Base-by-base conservation (phyloP, 1,140 invertebrate genomes). In the Nixonia krombeini region DNA sequence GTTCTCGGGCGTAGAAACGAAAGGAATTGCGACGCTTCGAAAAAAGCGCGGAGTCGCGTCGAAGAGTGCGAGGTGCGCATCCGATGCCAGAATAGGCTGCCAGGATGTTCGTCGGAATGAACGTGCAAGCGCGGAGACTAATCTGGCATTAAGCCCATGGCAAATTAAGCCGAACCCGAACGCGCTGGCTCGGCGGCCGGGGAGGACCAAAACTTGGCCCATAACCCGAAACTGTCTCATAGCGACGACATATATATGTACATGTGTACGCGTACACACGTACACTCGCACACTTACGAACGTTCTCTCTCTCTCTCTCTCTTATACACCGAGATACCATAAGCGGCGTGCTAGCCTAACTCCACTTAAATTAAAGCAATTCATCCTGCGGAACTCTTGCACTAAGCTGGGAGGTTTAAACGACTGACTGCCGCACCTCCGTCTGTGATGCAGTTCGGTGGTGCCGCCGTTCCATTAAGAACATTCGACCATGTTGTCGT, bases 341-440 rank as follows among this genome's bases (percentile, higher is more conserved):
- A 49, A 62, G 64, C 56, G 59, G 62, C 64, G 71, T 69, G 73
- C 72, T 73, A 59, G 62, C 56, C 79, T 75, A 81, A 80, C 79
- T 80, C 74, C 78, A 76, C 76, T 79, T 81, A 81, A 81, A 81
- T 80, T 81, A 77, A 81, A 81, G 76, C 74, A 81, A 81, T 81
- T 75, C 76, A 80, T 80, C 77, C 73, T 75, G 69, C 56, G 70
- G 58, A 80, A 80, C 75, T 81, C 78, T 76, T 50, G 71, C 65
- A 68, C 68, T 82, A 80, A 82, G 78, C 77, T 69, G 45, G 73
- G 56, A 73, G 71, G 76, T 79, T 68, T 81, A 78, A 79, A 76
- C 73, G 75, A 76, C 73, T 74, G 65, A 73, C 55, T 72, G 68
- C 63, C 58, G 46, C 50, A 58, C 42, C 47, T 52, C 23, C 35